phyloP scores from a whole-genome alignment of 1,140 invertebrate species.

The Pseudoatta argentina region DNA sequence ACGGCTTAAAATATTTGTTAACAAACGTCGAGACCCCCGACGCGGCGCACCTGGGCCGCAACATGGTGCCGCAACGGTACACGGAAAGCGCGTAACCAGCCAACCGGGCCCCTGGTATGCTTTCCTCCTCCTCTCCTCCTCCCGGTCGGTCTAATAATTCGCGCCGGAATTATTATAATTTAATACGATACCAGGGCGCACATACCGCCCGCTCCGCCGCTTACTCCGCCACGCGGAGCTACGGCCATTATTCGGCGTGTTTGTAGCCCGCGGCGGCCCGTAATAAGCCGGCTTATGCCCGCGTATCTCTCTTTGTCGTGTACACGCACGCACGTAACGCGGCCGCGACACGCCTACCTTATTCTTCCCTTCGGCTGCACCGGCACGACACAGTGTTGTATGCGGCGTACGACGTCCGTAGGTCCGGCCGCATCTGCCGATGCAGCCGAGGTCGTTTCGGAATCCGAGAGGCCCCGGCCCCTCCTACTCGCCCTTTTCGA shows the following conservation, averaged over 20 bases:
- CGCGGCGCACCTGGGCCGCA: conserved; percentile 62
- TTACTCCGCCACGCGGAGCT: conserved; percentile 55
- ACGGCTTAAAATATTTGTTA: conserved; percentile 81
- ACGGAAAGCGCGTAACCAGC: conserved; percentile 67
- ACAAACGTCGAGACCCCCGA: conserved; percentile 72
- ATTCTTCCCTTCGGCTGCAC: conserved; percentile 65
- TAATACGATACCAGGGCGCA: conserved; percentile 78
- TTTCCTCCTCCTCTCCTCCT: conserved; percentile 38
- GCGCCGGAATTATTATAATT: conserved; percentile 82
- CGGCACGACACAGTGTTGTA: conserved; percentile 37
- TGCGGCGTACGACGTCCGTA: conserved; percentile 44
- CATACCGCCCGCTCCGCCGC: conserved; percentile 55
- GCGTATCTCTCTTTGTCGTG: conserved; percentile 74
- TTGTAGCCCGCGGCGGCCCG: conserved; percentile 77
- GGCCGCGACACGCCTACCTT: conserved; percentile 76
- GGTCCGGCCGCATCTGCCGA: conserved; percentile 69
- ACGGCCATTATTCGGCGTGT: conserved; percentile 80
- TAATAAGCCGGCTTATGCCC: conserved; percentile 78
- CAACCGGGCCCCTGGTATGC: conserved; percentile 50
- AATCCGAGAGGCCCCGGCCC: conserved; percentile 52
- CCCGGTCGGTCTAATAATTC: conserved; percentile 74
- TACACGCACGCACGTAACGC: conserved; percentile 75
- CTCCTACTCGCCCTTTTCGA: conserved; percentile 59
- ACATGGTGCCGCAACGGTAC: conserved; percentile 61
- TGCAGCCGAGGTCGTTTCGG: conserved; percentile 47